Conservation (phyloP, 2,797 vertebrate species). For the Ciconia nigra region DNA sequence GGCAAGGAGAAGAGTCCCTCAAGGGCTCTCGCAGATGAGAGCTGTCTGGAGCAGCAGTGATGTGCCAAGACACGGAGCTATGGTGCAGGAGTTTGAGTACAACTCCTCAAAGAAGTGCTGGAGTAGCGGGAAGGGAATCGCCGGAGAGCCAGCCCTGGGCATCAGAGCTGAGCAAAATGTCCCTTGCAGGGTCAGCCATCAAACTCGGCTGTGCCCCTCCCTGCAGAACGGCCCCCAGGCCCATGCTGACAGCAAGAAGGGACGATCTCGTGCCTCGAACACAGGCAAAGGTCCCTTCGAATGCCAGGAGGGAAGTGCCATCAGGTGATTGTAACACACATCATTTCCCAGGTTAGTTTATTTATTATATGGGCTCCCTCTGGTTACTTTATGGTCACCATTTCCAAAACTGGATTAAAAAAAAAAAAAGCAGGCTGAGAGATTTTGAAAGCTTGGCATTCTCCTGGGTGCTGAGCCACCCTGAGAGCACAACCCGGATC, state of each 20-base stretch:
- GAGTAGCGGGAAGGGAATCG: not conserved
- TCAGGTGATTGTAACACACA: not conserved
- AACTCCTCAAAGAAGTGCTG: not conserved
- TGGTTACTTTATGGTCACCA: no score
- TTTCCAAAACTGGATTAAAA: not conserved
- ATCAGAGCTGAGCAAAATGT: not conserved
- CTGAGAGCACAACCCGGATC: not conserved
- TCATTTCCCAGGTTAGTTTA: not conserved
- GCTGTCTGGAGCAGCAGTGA: not conserved
- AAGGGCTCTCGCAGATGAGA: not conserved
- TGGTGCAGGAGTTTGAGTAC: not conserved
- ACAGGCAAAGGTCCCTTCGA: accelerated
- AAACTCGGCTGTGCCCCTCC: not conserved
- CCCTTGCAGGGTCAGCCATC: not conserved
- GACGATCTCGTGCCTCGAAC: not conserved
- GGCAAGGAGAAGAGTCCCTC: not conserved
- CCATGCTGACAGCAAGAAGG: accelerated
- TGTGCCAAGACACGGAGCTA: not conserved
- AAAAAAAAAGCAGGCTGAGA: not conserved
- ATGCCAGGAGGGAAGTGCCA: no score
- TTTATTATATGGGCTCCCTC: not conserved
- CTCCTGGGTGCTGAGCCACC: not conserved
- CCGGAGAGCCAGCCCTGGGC: not conserved
- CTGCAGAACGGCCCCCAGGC: not conserved
- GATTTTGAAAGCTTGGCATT: not conserved